phyloP scores from a whole-genome alignment of 2,888 invertebrate genomes.

The Acronicta psi region DNA sequence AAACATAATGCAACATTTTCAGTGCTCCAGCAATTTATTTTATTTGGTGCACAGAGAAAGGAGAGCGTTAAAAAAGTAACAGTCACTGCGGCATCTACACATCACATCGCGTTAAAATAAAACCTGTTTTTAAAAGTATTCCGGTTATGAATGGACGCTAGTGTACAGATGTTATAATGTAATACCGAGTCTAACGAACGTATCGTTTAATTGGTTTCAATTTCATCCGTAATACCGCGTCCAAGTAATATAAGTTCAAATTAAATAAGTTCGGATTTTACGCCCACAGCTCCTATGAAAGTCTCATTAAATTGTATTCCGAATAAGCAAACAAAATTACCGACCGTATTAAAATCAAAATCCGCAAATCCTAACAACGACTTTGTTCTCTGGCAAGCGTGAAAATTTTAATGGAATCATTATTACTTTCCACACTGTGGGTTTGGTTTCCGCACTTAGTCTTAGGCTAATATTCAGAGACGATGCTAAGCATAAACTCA shows the following conservation, averaged over 20 bases:
- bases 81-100: slow-evolving; percentile 44
- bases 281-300: not conserved
- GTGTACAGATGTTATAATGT: slow-evolving; percentile 25
- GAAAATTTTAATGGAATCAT: not conserved
- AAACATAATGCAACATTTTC: slow-evolving; percentile 20
- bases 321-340: slow-evolving; percentile 16
- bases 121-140: slow-evolving; percentile 61
- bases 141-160: slow-evolving; percentile 52
- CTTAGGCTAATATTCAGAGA: too few species aligned
- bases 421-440: too few species aligned
- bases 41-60: slow-evolving; percentile 50
- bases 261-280: not conserved
- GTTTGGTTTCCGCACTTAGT: too few species aligned
- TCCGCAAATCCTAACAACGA: not conserved
- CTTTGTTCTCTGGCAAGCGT: not conserved
- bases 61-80: slow-evolving; percentile 54
- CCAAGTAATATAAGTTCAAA: slow-evolving; percentile 9
- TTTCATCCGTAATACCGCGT: not conserved
- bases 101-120: slow-evolving; percentile 47
- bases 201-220: slow-evolving; percentile 23
- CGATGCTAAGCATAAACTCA: too few species aligned
- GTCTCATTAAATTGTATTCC: not conserved
- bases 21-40: slow-evolving; percentile 16
- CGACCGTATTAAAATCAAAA: slow-evolving; percentile 1
- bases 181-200: slow-evolving; percentile 27